These are phyloP conservation scores for Nephila pilipes DNA, from an alignment of 1,140 invertebrate genomes.

Conservation along the genomic window DNA sequence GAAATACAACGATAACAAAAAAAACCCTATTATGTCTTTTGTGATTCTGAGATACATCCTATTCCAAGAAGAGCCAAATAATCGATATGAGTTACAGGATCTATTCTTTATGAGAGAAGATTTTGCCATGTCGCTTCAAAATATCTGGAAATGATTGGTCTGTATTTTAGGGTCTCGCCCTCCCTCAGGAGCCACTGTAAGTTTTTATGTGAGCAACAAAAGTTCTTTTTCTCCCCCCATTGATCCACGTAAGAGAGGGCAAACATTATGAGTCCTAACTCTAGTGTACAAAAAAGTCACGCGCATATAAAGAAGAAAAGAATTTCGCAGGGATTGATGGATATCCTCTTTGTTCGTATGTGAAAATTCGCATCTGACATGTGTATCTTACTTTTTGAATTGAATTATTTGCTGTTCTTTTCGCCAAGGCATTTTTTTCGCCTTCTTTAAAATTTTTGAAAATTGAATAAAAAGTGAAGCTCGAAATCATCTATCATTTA, in stretches of 20 bases:
- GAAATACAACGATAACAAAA: slow-evolving; percentile 10
- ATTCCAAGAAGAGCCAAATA: neutral
- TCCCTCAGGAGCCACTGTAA: neutral
- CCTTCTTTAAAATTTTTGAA: too few relatives aligned
- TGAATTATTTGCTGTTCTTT: too few relatives aligned
- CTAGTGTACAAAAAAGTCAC: neutral
- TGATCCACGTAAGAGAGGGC: neutral
- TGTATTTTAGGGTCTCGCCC: slow-evolving; percentile 33
- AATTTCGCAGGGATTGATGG: neutral
- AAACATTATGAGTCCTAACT: neutral
- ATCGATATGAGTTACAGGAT: slow-evolving; percentile 19
- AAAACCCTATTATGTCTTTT: neutral
- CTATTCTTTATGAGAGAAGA: slow-evolving; percentile 19
- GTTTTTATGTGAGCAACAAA: slow-evolving; percentile 14
- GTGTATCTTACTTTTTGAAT: too few relatives aligned
- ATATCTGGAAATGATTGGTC: slow-evolving; percentile 21
- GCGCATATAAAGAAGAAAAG: neutral
- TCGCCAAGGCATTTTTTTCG: too few relatives aligned
- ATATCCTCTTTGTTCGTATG: neutral
- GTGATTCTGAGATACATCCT: neutral
- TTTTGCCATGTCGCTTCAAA: neutral
- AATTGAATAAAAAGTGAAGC: too few relatives aligned
- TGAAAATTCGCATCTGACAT: too few relatives aligned
- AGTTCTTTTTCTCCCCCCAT: neutral
- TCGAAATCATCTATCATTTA: too few relatives aligned